These are phyloP conservation scores for Motacilla tschutschensis DNA, from an alignment of 2,113 vertebrate species.

Conservation along the genomic window DNA sequence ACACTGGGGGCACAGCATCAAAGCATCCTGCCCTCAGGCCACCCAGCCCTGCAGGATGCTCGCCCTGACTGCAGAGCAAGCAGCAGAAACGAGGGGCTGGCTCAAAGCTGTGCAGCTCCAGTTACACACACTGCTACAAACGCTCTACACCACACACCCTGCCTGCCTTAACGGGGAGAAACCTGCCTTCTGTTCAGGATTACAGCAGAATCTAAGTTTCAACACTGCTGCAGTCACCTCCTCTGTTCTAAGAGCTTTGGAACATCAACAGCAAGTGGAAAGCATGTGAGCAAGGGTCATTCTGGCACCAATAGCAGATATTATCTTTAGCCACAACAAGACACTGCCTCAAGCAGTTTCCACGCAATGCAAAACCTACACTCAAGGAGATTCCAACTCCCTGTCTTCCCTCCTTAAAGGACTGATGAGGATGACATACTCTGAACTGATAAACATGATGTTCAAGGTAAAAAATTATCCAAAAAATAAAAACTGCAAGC, in stretches of 20 bases:
- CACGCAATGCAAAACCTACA: not conserved
- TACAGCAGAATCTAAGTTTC: not conserved
- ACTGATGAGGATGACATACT: not conserved
- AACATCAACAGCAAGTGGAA: not conserved
- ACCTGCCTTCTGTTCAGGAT: not conserved
- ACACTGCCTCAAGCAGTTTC: not conserved
- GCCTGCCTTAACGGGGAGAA: not conserved
- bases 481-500: not conserved
- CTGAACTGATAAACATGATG: not conserved
- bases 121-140: not conserved
- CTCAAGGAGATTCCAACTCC: not conserved
- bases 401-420: not conserved
- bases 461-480: not conserved
- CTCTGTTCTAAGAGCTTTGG: not conserved
- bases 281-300: accelerated
- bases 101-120: not conserved
- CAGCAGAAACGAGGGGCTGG: not conserved
- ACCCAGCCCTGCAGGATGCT: not conserved
- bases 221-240: not conserved
- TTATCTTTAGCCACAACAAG: not conserved
- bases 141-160: not conserved
- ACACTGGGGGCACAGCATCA: not conserved
- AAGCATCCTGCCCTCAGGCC: not conserved
- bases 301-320: not conserved
- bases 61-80: not conserved